These are phyloP conservation scores for Rhea americana DNA, from an alignment of 2,113 vertebrate genomes.

Conservation along the genomic window DNA sequence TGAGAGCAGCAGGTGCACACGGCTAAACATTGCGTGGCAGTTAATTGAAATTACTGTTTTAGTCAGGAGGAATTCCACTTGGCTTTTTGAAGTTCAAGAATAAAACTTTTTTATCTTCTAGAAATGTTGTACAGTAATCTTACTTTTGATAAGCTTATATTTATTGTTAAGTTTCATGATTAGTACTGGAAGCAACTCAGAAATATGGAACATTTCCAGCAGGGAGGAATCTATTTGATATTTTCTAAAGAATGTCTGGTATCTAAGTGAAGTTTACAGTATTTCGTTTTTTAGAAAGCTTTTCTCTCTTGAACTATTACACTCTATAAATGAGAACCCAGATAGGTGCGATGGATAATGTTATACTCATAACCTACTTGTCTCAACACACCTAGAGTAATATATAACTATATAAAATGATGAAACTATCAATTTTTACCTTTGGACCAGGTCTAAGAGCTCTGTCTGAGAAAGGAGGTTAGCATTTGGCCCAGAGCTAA, in stretches of 20 bases:
- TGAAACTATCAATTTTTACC: background rate
- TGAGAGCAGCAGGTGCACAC: background rate
- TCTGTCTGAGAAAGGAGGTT: background rate
- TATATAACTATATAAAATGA: background rate
- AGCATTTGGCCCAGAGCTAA: constrained; percentile 17
- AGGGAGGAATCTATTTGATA: background rate
- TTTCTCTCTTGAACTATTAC: background rate
- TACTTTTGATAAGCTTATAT: background rate
- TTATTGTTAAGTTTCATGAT: background rate
- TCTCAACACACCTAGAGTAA: background rate
- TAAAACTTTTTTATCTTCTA: background rate
- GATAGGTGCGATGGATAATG: background rate
- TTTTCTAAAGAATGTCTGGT: background rate
- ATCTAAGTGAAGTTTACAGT: background rate
- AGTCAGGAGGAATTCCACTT: background rate
- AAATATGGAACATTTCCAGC: background rate
- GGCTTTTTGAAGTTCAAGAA: background rate
- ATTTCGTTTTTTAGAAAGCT: background rate
- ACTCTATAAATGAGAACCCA: background rate
- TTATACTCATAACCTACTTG: background rate
- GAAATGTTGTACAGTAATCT: background rate
- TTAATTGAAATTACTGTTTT: background rate
- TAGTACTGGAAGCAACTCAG: background rate
- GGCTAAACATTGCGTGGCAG: background rate
- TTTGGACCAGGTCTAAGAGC: background rate